Percentiles rank a stretch among this genome's conserved stretches.
phyloP scores from a whole-genome alignment of 2,888 invertebrate species.

The Mesoligia furuncula region DNA sequence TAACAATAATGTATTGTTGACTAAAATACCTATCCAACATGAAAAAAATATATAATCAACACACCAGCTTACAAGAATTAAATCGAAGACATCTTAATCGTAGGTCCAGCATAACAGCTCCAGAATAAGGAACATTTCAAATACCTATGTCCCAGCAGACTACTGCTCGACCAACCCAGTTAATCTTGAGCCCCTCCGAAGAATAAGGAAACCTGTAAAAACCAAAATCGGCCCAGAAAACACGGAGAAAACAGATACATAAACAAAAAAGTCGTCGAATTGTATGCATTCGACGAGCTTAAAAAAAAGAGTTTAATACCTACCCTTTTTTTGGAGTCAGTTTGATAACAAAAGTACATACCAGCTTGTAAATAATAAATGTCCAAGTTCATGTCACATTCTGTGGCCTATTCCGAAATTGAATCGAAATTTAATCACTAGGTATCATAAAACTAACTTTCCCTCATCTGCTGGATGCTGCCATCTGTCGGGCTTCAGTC shows the following conservation, averaged over 20 bases:
- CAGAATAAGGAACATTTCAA: background rate
- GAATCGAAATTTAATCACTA: background rate
- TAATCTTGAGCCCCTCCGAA: background rate
- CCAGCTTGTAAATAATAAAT: background rate
- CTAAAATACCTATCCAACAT: background rate
- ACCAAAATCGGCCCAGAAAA: background rate
- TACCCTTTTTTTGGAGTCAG: background rate
- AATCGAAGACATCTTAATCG: background rate
- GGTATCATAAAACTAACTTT: too few species aligned
- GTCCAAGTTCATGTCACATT: background rate
- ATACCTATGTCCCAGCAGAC: too few species aligned
- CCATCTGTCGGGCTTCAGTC: constrained; percentile 26
- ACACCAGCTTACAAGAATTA: background rate
- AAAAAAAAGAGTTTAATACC: too few species aligned
- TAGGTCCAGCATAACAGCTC: background rate
- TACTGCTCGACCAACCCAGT: background rate
- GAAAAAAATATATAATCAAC: background rate
- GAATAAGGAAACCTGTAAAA: background rate
- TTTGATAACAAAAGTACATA: background rate
- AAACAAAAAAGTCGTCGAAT: background rate
- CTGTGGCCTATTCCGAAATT: background rate
- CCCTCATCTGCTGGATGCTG: background rate
- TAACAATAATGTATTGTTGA: background rate
- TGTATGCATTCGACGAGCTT: too few species aligned
- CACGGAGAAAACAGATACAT: background rate